Evolutionary conservation across 2,113 vertebrate genomes (phyloP), one percentile per base, ranked within the genome.

Genomic region (Meleagris gallopavo): DNA sequence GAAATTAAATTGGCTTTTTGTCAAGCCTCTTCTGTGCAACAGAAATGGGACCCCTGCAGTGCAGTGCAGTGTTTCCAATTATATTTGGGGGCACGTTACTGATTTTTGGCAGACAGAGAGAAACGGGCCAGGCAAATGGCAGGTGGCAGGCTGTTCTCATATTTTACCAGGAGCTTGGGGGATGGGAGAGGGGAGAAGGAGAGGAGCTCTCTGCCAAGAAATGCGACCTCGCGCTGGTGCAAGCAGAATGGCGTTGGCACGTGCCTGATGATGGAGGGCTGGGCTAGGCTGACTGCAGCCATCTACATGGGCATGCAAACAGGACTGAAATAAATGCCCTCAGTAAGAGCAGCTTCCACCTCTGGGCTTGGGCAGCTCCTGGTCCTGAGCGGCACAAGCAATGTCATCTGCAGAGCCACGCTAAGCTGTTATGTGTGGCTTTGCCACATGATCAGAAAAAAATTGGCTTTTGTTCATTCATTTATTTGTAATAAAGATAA

Each of bases 1-100:
- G 96, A 95, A 96, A 96, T 96, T 92, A 94, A 95, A 95, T 89
- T 96, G 94, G 94, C 93, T 89, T 90, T 87, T 92, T 88, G 90
- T 94, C 93, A 96, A 95, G 71, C 86, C 62, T 92, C 86, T 90
- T 93, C 84, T n/a, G 2, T 89, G 92, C 88, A 95, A 65, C 86
- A 96, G 93, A 76, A 82, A 72, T 15, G 66, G 86, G 80, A 88
- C 94, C 92, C 95, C 96, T 93, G 94, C 92, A 85, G 93, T 18
- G 92, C 50, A 3, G 80, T 89, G 92, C 90, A 77, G 92, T 96
- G 94, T 95, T 97, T 96, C 94, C 93, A 95, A 96, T 97, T 96
- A 97, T 67, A 93, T 94, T 96, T 95, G 69, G 88, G 93, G 90
- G 90, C 86, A 86, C 34, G 88, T 89, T 92, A 88, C 95, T 97